phyloP scores from a whole-genome alignment of 2,797 vertebrate species.

The Spea hammondii region DNA sequence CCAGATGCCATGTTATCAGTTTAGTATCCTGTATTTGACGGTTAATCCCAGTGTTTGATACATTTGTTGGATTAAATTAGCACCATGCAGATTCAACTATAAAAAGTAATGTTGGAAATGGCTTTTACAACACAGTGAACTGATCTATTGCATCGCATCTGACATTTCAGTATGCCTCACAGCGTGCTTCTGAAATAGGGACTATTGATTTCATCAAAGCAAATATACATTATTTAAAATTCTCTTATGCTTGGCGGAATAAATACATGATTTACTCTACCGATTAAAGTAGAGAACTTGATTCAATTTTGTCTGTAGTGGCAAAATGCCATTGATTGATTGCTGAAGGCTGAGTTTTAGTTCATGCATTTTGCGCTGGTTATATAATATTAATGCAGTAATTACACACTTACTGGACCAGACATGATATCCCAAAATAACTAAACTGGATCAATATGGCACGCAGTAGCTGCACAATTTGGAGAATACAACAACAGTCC shows the following conservation, averaged over 20 bases:
- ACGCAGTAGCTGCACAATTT: no score
- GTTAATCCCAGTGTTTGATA: neutral
- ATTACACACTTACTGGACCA: neutral
- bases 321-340: conserved; percentile 10
- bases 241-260: no score
- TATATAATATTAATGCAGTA: conserved; percentile 10
- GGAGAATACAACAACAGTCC: no score
- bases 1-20: no score
- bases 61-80: neutral
- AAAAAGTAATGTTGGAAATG: conserved; percentile 4
- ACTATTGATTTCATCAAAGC: neutral
- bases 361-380: conserved; percentile 2
- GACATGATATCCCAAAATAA: neutral
- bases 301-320: neutral
- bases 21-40: conserved; percentile 8
- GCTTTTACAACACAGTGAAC: conserved; percentile 1
- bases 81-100: no score
- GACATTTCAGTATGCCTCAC: neutral
- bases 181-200: neutral
- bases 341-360: neutral
- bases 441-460: neutral
- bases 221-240: no score
- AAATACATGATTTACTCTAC: no score
- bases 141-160: neutral
- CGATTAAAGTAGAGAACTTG: no score